Conservation (phyloP, 2,888 invertebrate species). For the Myathropa florea region DNA sequence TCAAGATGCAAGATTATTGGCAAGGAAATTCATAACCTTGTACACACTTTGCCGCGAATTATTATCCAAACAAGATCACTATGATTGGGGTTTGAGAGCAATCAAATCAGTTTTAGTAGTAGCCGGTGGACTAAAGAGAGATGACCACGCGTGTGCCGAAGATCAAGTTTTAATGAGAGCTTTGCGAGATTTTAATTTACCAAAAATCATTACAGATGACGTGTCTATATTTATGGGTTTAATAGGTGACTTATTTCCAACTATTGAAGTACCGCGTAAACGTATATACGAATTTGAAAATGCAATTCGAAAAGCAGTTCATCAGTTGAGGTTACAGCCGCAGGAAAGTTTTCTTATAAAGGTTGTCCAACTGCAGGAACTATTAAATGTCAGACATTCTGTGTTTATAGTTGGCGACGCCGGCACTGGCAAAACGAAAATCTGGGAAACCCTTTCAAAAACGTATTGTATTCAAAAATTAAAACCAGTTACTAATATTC, state of each 20-base stretch:
- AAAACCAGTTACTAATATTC: conserved; percentile 92
- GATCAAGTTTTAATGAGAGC: conserved; percentile 98
- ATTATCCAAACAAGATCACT: conserved; percentile 97
- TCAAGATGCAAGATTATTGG: conserved; percentile 93
- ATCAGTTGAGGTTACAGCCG: conserved; percentile 93
- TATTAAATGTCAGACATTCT: conserved; percentile 96
- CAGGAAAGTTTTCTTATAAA: conserved; percentile 94
- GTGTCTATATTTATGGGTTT: conserved; percentile 96
- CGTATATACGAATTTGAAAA: conserved; percentile 93
- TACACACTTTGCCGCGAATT: conserved; percentile 95
- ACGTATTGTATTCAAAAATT: conserved; percentile 86
- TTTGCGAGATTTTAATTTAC: conserved; percentile 95
- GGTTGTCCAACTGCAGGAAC: conserved; percentile 95
- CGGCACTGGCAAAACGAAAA: conserved; percentile 95
- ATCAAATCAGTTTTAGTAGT: conserved; percentile 98
- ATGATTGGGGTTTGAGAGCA: conserved; percentile 98
- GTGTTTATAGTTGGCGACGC: conserved; percentile 94
- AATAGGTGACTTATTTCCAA: conserved; percentile 96
- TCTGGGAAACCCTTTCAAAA: conserved; percentile 93
- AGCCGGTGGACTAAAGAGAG: conserved; percentile 94
- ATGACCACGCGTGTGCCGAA: conserved; percentile 90
- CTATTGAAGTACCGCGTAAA: conserved; percentile 95
- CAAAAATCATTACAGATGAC: conserved; percentile 96
- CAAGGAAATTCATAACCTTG: conserved; percentile 96
- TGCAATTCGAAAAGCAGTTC: conserved; percentile 88